Conservation (phyloP, 2,113 vertebrate genomes). For the Turnix velox region DNA sequence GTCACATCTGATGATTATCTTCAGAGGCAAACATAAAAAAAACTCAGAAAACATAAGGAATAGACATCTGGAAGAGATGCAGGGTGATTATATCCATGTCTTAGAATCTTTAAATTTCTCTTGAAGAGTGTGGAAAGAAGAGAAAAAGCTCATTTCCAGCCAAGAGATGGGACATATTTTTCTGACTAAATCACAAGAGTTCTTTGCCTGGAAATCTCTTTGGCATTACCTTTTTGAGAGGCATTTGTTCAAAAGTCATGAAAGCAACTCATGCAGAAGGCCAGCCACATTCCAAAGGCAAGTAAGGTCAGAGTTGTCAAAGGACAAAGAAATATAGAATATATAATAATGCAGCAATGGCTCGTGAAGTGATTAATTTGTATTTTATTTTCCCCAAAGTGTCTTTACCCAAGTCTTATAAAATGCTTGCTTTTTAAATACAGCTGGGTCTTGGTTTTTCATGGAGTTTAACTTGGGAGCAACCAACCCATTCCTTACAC, state of each 20-base stretch:
- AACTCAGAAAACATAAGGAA: not conserved
- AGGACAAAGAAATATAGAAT: conserved; percentile 35
- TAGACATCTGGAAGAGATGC: not conserved
- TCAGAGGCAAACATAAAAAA: not conserved
- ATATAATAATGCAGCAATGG: conserved; percentile 53
- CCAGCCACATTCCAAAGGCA: conserved; percentile 4
- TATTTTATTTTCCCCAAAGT: conserved; percentile 61
- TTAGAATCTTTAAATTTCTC: not conserved
- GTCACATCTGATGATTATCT: conserved; percentile 5
- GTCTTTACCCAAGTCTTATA: conserved; percentile 26
- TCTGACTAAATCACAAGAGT: not conserved
- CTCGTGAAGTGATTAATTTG: conserved; percentile 61
- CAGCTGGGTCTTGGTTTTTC: not conserved
- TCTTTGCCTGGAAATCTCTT: not conserved
- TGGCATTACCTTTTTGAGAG: not conserved
- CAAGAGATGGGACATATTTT: not conserved
- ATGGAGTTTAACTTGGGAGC: conserved; percentile 3
- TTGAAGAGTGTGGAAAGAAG: not conserved
- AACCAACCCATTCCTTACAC: not conserved
- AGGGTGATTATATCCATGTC: not conserved
- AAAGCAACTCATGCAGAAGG: not conserved
- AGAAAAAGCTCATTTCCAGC: not conserved
- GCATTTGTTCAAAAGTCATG: not conserved
- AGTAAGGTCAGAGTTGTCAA: conserved; percentile 41
- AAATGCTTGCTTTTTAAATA: conserved; percentile 33